phyloP scores from a whole-genome alignment of 2,113 vertebrate species.

The Tiliqua scincoides region DNA sequence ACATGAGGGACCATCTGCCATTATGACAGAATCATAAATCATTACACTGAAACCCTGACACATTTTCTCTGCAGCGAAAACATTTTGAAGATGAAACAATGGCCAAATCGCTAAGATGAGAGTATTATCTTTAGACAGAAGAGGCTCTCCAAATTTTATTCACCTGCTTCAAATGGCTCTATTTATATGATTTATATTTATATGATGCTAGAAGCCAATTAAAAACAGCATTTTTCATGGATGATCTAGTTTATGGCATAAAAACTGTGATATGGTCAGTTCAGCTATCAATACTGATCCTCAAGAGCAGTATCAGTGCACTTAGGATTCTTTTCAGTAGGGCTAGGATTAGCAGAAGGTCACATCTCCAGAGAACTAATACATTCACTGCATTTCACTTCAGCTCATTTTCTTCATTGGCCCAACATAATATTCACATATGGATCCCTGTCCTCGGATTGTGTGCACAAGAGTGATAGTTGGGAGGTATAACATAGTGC shows the following conservation, averaged over 20 bases:
- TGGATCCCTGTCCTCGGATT: too few relatives aligned
- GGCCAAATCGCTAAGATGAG: conserved; percentile 29
- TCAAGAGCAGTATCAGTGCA: not conserved
- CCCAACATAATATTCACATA: too few relatives aligned
- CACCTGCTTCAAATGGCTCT: not conserved
- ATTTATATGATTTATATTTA: not conserved
- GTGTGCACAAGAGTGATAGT: too few relatives aligned
- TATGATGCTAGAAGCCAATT: not conserved
- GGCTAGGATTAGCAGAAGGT: not conserved
- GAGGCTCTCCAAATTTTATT: conserved; percentile 21
- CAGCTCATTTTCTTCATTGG: too few relatives aligned
- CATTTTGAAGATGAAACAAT: conserved; percentile 30
- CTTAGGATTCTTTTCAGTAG: not conserved
- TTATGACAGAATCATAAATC: conserved; percentile 37
- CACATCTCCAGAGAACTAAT: not conserved
- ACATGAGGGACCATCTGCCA: conserved; percentile 15
- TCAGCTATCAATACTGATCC: not conserved
- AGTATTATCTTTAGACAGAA: conserved; percentile 22
- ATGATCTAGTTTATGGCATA: not conserved
- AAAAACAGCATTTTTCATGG: not conserved
- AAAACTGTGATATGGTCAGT: not conserved
- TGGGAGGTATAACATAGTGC: too few relatives aligned
- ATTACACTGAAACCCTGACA: conserved; percentile 22
- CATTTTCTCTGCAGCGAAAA: conserved; percentile 21
- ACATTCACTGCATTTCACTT: too few relatives aligned